Evolutionary conservation across 2,888 invertebrate species (phyloP).

Genomic region (Willowsia nigromaculata): DNA sequence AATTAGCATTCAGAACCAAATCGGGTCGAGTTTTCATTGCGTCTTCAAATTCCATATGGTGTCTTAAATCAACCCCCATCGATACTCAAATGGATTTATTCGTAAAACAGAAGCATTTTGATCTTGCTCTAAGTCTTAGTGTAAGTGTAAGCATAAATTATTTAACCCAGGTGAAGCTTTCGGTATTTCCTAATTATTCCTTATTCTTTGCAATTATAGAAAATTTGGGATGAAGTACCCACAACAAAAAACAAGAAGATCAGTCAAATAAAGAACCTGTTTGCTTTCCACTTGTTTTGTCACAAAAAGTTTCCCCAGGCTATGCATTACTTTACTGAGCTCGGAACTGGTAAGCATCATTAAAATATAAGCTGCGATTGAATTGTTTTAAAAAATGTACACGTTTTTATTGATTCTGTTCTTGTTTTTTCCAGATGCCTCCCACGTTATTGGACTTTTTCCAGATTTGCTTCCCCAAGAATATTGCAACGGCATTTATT

Average conservation of each 20-base stretch:
- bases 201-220: constrained; percentile 83
- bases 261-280: constrained; percentile 92
- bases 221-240: constrained; percentile 89
- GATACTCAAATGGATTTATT: constrained; percentile 91
- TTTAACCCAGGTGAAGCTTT: too few relatives aligned
- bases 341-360: constrained; percentile 85
- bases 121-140: constrained; percentile 93
- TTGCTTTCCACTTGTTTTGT: constrained; percentile 94
- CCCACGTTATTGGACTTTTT: constrained; percentile 96
- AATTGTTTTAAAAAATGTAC: not conserved
- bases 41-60: constrained; percentile 93
- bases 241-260: constrained; percentile 90
- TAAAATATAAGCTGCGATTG: not conserved
- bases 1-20: constrained; percentile 85
- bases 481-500: constrained; percentile 82
- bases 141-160: constrained; percentile 84
- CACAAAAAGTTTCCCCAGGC: constrained; percentile 93
- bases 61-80: constrained; percentile 89
- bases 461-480: constrained; percentile 89
- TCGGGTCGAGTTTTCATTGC: constrained; percentile 92
- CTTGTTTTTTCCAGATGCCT: constrained; percentile 88
- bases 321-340: constrained; percentile 93
- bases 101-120: constrained; percentile 94
- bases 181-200: too few relatives aligned
- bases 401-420: too few relatives aligned